Evolutionary conservation across 2,113 vertebrate genomes (phyloP).

Genomic region (Urocynchramus pylzowi): DNA sequence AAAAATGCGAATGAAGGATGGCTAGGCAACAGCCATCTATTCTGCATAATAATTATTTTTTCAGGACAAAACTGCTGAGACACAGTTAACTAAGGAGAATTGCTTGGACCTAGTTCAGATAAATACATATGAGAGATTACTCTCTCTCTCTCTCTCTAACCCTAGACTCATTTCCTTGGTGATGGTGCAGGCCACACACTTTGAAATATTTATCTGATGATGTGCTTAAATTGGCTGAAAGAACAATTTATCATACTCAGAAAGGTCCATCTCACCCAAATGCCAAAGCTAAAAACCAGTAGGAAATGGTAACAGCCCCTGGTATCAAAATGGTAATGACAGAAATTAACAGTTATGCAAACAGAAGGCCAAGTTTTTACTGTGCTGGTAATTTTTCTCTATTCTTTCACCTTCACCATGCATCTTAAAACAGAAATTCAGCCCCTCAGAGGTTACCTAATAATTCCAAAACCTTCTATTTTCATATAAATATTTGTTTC

Average conservation of each 20-base stretch:
- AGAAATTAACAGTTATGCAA: neutral
- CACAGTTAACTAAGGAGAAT: conserved; percentile 20
- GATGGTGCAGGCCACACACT: neutral
- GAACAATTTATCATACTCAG: neutral
- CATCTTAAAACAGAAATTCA: neutral
- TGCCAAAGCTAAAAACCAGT: neutral
- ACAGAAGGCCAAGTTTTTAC: neutral
- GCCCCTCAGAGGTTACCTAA: neutral
- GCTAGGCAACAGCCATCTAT: neutral
- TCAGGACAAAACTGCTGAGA: conserved; percentile 32
- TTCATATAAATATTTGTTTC: neutral
- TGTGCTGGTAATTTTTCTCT: neutral
- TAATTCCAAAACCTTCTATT: neutral
- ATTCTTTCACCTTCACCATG: neutral
- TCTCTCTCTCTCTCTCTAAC: neutral
- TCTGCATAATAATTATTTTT: conserved; percentile 34
- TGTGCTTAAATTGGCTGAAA: neutral
- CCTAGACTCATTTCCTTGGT: neutral
- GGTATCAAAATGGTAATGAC: neutral
- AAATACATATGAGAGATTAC: neutral
- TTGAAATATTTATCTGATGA: neutral
- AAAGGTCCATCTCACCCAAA: neutral
- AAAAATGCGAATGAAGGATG: neutral
- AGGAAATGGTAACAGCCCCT: neutral
- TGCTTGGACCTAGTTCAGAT: neutral